Evolutionary conservation across 1,140 invertebrate species (phyloP), one percentile per base, ranked within the genome.

Genomic region (Drosophila lacteicornis): DNA sequence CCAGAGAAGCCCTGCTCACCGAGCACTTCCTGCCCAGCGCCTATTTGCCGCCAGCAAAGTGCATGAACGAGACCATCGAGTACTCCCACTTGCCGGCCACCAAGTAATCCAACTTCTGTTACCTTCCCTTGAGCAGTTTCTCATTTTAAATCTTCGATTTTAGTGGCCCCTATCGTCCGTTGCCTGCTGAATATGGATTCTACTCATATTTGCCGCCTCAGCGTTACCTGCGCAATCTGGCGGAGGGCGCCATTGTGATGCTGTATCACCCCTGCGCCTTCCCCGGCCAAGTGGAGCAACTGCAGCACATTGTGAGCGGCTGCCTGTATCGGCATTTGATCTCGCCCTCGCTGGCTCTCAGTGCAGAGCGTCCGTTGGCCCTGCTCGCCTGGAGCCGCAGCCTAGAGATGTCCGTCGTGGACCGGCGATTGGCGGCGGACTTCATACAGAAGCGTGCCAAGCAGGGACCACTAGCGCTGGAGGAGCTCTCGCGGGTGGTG

Each of bases 181-280:
- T 97, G 12, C 97, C 97, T 95, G 95, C 97, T 11, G 93, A 94
- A 49, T 98, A 96, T 93, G 97, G 97, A 43, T 96, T 97, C 92
- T 98, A 98, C 91, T 94, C 93, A 60, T 98, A 96, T 93, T 66
- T 98, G 43, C 97, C 97, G 8, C 94, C 93, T 56, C 97, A 98
- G 91, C 93, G 97, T 80, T 98, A 97, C 96, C 73, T 98, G 8
- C 97, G 98, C 82, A 97, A 94, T 92, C 93, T 98, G 38, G 97
- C 98, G 94, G 97, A 98, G 92, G 97, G 97, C 58, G 96, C 95
- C 4, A 94, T 98, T 43, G 96, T 97, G 1, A 96, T 98, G 94
- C 92, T 98, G 9, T 98, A 98, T 90, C 97, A 98, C 94, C 97
- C 97, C 2, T 98, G 97, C 93, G 96, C 96, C 9, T 94, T 97